Evolutionary conservation across 2,797 vertebrate genomes (phyloP), one percentile per base, ranked within the genome.

Genomic region (Sebastes iracundus): DNA sequence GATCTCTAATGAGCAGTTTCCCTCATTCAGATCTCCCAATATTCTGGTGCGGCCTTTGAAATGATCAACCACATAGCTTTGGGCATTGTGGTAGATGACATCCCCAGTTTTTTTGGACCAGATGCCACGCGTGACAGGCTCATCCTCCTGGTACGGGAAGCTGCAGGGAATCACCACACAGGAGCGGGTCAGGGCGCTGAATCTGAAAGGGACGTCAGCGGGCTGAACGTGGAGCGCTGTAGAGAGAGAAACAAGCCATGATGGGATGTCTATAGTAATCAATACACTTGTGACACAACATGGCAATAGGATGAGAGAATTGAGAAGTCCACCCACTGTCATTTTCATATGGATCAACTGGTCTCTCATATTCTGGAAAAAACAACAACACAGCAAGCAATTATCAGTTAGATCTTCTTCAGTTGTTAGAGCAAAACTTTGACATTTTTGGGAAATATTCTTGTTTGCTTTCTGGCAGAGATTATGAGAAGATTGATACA

Each of bases 81-180:
- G 77, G 11, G 73, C 90, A 2, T 90, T 89, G 59, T 95, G 94
- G 69, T 67, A 94, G 28, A 94, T 77, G 30, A 84, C n/a, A 1
- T 67, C 83, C 1, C 92, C 91, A 0, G 0, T 64, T 38, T 55
- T 86, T 72, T 88, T 90, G 58, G 79, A 52, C 94, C 94, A 95
- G 42, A 91, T 84, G 11, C 88, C 88, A 4, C 90, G 82, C 2
- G 61, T 77, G 18, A 89, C 12, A 2, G 7, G 14, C 12, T 20
- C 14, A 1, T 80, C 46, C 1, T 62, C 68, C 4, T 20, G 2
- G 1, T 67, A 11, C 10, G 86, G 68, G 38, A 94, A 92, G 75
- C 63, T 88, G 79, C 94, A 95, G 0, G 94, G 93, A 64, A 94
- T 92, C 67, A 95, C 92, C 74, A 95, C 93, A 81, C 92, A 65